Evolutionary conservation across 2,888 invertebrate species (phyloP), one percentile per base, ranked within the genome.

Genomic region (Drosophila phalerata): DNA sequence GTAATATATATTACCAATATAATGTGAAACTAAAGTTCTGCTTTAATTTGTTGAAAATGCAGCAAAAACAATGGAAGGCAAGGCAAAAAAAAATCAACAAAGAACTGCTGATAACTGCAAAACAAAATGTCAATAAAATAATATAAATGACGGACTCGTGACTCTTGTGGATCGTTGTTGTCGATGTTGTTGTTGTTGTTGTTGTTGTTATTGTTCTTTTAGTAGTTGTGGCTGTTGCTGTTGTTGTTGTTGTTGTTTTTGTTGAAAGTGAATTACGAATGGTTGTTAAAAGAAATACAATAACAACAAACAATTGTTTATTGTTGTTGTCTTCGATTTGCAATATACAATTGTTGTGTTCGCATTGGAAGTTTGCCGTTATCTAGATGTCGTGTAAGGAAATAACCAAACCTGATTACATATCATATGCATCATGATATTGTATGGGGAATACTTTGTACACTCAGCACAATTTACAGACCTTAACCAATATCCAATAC

Each of bases 141-240:
- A 85, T 88, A 88, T 79, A 85, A 85, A 80, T 80, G 88, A 88
- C 64, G 77, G 83, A 85, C 88, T 89, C 88, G 89, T 88, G 89
- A 85, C 85, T 82, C 53, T 55, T 57, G 42, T 57, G 75, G 61
- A 53, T 73, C 58, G 55, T 15, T n/a, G n/a, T 74, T 37, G 34
- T 34, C 52, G 56, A 19, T 42, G 6, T 73, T 40, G 62, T 56
- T 62, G 62, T 15, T 34, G 5, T 17, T 40, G 5, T 4, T 38
- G 28, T 37, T 40, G 47, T 49, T 38, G 42, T 47, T 53, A 30
- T 58, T 58, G 60, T 61, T 32, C 13, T 13, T 19, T 43, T 43
- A 43, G 15, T 47, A 49, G 53, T 57, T 68, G 22, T 62, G 55
- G 48, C 53, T 65, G 28, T 37, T 62, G 45, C 30, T 51, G 55